Conservation (phyloP, 2,113 vertebrate species). For the Spermophilus dauricus region DNA sequence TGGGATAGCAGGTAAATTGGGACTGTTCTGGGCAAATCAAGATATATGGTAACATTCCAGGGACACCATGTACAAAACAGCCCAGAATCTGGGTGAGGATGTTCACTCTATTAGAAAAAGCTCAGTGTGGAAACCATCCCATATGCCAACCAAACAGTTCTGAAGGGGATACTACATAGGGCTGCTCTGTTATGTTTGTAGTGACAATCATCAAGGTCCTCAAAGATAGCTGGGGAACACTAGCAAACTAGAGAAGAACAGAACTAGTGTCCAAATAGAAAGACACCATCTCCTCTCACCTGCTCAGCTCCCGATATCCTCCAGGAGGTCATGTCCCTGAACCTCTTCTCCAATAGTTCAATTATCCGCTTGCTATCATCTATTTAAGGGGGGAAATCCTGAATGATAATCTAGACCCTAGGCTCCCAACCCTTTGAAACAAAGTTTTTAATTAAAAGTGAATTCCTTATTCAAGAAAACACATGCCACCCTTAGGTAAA, state of each 20-base stretch:
- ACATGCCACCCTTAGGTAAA: not conserved
- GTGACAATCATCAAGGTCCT: not conserved
- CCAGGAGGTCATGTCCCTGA: not conserved
- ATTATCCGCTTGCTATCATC: not conserved
- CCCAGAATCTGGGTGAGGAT: not conserved
- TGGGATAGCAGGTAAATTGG: not conserved
- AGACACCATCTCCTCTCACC: not conserved
- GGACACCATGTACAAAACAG: not conserved
- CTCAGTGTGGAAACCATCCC: not conserved
- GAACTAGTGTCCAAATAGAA: not conserved
- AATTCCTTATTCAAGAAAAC: slow-evolving; percentile 48
- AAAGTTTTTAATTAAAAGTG: slow-evolving; percentile 64
- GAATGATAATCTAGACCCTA: not conserved
- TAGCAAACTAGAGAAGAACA: not conserved
- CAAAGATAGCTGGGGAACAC: slow-evolving; percentile 17
- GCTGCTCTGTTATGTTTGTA: not conserved
- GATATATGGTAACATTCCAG: not conserved
- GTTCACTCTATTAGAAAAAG: not conserved
- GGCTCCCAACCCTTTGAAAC: slow-evolving; percentile 18
- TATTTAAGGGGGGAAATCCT: not conserved
- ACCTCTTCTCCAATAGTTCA: not conserved
- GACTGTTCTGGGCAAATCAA: slow-evolving; percentile 14
- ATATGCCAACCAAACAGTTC: not conserved
- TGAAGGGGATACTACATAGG: not conserved
- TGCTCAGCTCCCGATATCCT: not conserved